Evolutionary conservation across 2,888 invertebrate species (phyloP).

Genomic region (Drosophila robusta): DNA sequence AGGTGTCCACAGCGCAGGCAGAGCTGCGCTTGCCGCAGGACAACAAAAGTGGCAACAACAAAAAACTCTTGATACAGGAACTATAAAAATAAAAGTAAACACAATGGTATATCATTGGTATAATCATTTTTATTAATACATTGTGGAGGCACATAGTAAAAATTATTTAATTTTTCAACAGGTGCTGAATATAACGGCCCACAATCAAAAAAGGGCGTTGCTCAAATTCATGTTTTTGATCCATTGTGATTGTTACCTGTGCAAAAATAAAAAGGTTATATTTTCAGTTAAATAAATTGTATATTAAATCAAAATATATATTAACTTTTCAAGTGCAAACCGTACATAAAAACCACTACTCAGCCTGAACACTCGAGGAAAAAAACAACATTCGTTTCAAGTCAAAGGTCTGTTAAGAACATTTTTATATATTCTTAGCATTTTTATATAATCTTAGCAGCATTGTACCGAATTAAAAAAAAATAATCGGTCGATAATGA

Average conservation of each 20-base stretch:
- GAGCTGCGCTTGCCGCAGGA: conserved; percentile 48
- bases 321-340: no score
- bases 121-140: background rate
- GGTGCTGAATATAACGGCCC: conserved; percentile 87
- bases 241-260: conserved; percentile 85
- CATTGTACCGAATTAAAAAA: no score
- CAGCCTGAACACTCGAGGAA: no score
- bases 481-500: no score
- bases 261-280: background rate
- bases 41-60: conserved; percentile 27
- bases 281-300: no score
- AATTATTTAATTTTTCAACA: conserved; percentile 11
- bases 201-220: conserved; percentile 88
- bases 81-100: conserved; percentile 20
- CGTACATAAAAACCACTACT: no score
- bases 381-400: no score
- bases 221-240: conserved; percentile 86
- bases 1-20: conserved; percentile 15
- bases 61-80: conserved; percentile 60
- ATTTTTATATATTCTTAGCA: no score
- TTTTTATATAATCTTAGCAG: no score
- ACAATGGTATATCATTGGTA: background rate
- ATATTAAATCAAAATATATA: no score
- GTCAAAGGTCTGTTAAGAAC: no score
- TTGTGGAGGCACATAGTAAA: no score